Conservation (phyloP, 2,888 invertebrate genomes). For the Dolomedes plantarius region DNA sequence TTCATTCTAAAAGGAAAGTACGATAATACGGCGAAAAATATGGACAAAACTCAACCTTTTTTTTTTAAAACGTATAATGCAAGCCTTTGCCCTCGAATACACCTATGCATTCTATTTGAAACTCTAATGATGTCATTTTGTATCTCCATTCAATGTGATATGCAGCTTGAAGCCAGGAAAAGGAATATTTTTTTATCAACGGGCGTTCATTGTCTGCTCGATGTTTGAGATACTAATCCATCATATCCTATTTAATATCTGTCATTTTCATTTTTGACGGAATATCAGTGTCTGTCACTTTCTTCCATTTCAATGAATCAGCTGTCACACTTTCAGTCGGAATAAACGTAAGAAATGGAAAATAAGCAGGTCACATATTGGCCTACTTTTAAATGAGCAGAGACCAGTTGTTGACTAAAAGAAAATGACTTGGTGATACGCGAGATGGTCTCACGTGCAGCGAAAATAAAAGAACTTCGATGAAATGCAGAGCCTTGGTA, state of each 20-base stretch:
- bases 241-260: slow-evolving; percentile 16
- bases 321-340: not conserved
- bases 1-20: too few species aligned
- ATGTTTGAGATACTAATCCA: not conserved
- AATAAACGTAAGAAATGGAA: not conserved
- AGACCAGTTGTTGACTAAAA: not conserved
- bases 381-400: not conserved
- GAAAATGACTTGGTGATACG: too few species aligned
- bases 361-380: not conserved
- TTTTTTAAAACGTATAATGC: too few species aligned
- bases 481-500: too few species aligned
- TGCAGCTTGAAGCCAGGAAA: not conserved
- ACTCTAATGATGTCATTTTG: not conserved
- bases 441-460: too few species aligned
- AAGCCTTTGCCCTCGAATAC: too few species aligned
- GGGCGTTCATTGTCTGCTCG: not conserved
- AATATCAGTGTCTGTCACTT: not conserved
- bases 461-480: too few species aligned
- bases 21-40: too few species aligned
- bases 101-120: not conserved
- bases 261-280: not conserved
- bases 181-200: not conserved
- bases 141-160: not conserved
- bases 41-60: too few species aligned
- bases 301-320: not conserved